phyloP scores from a whole-genome alignment of 2,113 vertebrate species.

The Actenoides hombroni region DNA sequence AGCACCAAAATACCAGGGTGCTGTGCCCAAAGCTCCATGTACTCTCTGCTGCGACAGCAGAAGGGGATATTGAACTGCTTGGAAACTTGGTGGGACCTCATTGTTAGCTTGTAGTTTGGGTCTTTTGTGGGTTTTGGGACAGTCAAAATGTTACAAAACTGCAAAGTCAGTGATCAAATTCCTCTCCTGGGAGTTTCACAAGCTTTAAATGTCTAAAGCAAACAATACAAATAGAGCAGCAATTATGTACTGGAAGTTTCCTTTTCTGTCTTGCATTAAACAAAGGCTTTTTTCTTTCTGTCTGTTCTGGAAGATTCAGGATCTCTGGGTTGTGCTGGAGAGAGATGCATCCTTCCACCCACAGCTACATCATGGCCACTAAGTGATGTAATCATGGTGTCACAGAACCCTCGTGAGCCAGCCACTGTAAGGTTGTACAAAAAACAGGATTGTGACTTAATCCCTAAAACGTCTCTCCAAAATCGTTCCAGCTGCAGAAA shows the following conservation, averaged over 20 bases:
- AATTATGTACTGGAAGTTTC: background rate
- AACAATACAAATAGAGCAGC: background rate
- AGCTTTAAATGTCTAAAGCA: background rate
- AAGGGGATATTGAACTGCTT: background rate
- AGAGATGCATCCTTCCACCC: background rate
- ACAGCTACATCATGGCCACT: background rate
- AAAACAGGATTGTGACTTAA: background rate
- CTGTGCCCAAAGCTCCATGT: background rate
- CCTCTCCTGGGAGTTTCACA: background rate
- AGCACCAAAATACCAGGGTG: background rate
- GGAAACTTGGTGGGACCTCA: background rate
- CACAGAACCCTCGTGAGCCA: background rate
- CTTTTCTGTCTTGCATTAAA: background rate
- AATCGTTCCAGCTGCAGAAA: background rate
- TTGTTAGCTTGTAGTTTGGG: background rate
- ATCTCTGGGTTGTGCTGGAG: fast-evolving
- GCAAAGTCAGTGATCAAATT: background rate
- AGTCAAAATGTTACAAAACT: background rate
- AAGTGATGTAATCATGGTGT: fast-evolving
- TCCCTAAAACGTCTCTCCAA: background rate
- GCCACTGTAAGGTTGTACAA: background rate
- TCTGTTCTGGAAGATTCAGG: background rate
- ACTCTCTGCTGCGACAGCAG: background rate
- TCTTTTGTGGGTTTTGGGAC: background rate
- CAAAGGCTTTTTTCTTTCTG: background rate